Evolutionary conservation across 2,888 invertebrate species (phyloP), one percentile per base, ranked within the genome.

Genomic region (Philopedon plagiatum): DNA sequence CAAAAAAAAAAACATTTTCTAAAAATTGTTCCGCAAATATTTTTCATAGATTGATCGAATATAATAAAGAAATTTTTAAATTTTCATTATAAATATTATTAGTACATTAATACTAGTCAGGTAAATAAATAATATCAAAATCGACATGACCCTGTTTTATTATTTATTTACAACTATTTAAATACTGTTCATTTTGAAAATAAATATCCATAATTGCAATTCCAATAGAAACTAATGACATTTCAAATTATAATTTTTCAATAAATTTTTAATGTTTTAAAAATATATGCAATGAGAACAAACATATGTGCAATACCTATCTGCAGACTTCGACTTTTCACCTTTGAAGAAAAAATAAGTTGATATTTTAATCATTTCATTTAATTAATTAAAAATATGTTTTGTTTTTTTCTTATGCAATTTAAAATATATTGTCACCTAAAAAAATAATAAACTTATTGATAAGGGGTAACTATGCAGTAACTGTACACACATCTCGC

Each of bases 241-340:
- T 34, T 34, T 34, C 1, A 34, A 34, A n/a, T n/a, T 34, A 4
- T 11, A 34, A 11, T 8, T 34, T 8, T 34, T 34, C 34, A n/a
- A n/a, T n/a, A 1, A 4, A n/a, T n/a, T 34, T 34, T n/a, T 1
- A 34, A 11, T 34, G 2, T 34, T n/a, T 34, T n/a, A 34, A 34
- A 34, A 4, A 34, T 34, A 2, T 11, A 34, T 34, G 11, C 2
- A 7, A 34, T 8, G 1, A 34, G 1, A 5, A 34, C 11, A 34
- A 37, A 37, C 21, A 51, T 7, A 11, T 23, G n/a, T 37, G 9
- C n/a, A n/a, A 51, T 54, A 54, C 13, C 18, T 41, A 56, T n/a
- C n/a, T n/a, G n/a, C n/a, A n/a, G n/a, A n/a, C n/a, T n/a, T n/a
- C 41, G 70, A 63, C 64, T 57, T 49, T 64, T 71, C 60, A 64